Evolutionary conservation across 2,113 vertebrate species (phyloP).

Genomic region (Centropus bengalensis): DNA sequence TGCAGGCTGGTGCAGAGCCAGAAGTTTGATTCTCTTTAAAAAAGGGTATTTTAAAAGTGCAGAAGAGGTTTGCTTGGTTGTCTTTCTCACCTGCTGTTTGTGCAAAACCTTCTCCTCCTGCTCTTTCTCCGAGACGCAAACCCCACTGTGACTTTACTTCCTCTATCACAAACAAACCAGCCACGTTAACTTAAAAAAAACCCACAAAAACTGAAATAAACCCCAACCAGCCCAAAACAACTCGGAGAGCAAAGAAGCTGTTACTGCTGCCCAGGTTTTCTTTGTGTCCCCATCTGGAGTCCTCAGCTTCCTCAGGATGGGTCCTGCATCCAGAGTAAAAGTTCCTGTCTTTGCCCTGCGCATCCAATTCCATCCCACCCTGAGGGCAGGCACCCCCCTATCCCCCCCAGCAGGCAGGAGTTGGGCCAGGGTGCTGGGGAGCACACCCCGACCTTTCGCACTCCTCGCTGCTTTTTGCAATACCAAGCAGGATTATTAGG

Average conservation of each 20-base stretch:
- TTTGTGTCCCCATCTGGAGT: not conserved
- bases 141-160: not conserved
- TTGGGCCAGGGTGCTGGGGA: not conserved
- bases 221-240: not conserved
- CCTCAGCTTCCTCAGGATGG: not conserved
- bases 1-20: not conserved
- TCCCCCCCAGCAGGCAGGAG: not conserved
- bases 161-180: not conserved
- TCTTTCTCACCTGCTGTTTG: not conserved
- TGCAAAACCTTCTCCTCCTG: not conserved
- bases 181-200: not conserved
- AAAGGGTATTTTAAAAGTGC: not conserved
- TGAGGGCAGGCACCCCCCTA: not conserved
- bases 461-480: not conserved
- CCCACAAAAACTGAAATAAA: not conserved
- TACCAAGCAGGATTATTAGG: not conserved
- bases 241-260: not conserved
- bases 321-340: not conserved
- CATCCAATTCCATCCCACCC: not conserved
- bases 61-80: not conserved
- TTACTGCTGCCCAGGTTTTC: not conserved
- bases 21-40: not conserved
- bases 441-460: not conserved
- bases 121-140: conserved; percentile 20
- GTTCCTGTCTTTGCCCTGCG: not conserved